phyloP scores from a whole-genome alignment of 2,113 vertebrate genomes.

The Corythaixoides concolor region DNA sequence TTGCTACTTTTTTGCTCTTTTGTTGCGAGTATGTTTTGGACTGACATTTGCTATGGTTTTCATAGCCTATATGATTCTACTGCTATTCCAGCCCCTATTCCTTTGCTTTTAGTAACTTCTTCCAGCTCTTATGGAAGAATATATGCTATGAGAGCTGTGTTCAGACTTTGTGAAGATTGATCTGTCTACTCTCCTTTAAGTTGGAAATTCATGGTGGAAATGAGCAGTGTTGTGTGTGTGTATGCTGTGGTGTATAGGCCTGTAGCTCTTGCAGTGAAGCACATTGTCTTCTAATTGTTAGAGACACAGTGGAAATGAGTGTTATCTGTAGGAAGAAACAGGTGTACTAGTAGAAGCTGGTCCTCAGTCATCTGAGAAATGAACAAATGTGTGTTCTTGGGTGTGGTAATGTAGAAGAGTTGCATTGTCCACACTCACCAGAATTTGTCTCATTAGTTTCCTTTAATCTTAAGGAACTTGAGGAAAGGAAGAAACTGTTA shows the following conservation, averaged over 20 bases:
- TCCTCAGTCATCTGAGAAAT: neutral
- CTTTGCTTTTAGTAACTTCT: neutral
- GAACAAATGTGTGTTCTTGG: neutral
- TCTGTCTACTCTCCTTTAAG: neutral
- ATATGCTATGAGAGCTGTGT: neutral
- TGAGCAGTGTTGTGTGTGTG: neutral
- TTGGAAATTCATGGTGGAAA: neutral
- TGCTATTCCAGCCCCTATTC: neutral
- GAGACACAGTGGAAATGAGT: neutral
- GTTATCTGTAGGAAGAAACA: neutral
- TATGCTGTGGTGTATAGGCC: neutral
- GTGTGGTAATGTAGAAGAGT: neutral
- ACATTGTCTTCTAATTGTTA: neutral
- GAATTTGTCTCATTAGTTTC: neutral
- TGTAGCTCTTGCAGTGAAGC: neutral
- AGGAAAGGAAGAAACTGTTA: neutral
- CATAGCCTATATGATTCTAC: neutral
- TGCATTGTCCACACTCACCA: neutral
- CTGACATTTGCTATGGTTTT: neutral
- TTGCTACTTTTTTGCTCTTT: neutral
- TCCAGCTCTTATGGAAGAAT: neutral
- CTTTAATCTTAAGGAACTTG: neutral
- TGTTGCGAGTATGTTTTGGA: neutral
- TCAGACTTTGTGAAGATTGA: neutral
- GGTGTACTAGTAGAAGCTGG: neutral